Evolutionary conservation across 92 coral and sea anemone genomes (phyloP).

Genomic region (Actinernus sp.): DNA sequence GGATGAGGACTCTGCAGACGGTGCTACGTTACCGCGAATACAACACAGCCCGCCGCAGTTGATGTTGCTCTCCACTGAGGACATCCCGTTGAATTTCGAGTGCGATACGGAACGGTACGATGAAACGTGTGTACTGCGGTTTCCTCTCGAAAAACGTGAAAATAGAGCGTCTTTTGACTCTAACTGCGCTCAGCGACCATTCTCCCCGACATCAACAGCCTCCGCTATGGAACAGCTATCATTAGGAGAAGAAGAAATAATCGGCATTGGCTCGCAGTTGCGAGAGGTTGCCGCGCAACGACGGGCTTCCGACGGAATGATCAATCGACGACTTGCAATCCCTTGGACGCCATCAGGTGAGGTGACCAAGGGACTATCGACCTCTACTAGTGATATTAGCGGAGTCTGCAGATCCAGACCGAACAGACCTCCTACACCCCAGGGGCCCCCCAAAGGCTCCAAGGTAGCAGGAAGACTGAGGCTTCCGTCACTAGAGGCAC

Average conservation of each 20-base stretch:
- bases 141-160: background rate
- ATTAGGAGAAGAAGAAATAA: conserved; percentile 30
- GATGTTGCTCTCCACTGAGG: conserved; percentile 22
- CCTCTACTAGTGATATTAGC: background rate
- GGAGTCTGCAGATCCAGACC: background rate
- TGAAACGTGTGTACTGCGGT: background rate
- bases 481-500: conserved; percentile 9
- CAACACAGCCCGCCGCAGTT: background rate
- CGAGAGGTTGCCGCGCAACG: conserved; percentile 1
- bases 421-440: background rate
- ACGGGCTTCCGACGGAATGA: conserved; percentile 39
- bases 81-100: conserved; percentile 3
- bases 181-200: conserved; percentile 29
- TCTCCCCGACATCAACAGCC: conserved; percentile 26
- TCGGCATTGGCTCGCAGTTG: conserved; percentile 9
- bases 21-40: background rate
- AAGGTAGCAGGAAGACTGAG: background rate
- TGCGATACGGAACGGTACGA: background rate
- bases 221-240: conserved; percentile 12
- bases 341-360: too few relatives aligned
- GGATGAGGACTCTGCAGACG: too few relatives aligned
- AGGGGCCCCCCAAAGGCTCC: background rate
- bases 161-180: conserved; percentile 38
- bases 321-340: background rate
- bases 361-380: background rate